phyloP scores from a whole-genome alignment of 2,797 vertebrate species.

The Nyctalus aviator region DNA sequence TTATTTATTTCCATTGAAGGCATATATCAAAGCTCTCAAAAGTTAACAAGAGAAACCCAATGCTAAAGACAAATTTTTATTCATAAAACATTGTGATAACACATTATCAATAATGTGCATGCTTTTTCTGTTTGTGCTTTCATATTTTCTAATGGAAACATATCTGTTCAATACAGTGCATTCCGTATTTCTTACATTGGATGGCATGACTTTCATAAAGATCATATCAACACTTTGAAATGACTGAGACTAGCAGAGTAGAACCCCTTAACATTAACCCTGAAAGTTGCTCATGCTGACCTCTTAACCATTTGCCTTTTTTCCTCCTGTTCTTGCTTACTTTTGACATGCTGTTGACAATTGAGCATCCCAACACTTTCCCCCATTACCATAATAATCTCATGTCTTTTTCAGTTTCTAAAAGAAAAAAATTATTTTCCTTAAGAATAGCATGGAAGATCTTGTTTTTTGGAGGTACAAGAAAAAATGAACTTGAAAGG shows the following conservation, averaged over 20 bases:
- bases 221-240: not conserved
- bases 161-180: not conserved
- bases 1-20: conserved; percentile 7
- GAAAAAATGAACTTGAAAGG: conserved; percentile 18
- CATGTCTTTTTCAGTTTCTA: not conserved
- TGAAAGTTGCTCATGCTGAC: not conserved
- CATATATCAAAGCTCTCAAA: not conserved
- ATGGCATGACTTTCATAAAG: not conserved
- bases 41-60: not conserved
- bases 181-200: not conserved
- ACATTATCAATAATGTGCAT: not conserved
- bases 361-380: not conserved
- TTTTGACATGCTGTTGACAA: not conserved
- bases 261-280: not conserved
- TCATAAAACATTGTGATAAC: conserved; percentile 7
- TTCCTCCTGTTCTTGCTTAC: not conserved
- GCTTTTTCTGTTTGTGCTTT: conserved; percentile 1
- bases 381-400: not conserved
- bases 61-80: conserved; percentile 29
- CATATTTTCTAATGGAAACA: conserved; percentile 1
- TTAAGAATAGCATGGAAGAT: conserved; percentile 30
- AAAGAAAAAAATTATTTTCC: conserved; percentile 5
- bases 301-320: not conserved
- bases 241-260: not conserved
- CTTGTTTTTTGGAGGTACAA: not conserved